Evolutionary conservation across 2,797 vertebrate species (phyloP), one percentile per base, ranked within the genome.

Genomic region (Hozukius guyotensis): DNA sequence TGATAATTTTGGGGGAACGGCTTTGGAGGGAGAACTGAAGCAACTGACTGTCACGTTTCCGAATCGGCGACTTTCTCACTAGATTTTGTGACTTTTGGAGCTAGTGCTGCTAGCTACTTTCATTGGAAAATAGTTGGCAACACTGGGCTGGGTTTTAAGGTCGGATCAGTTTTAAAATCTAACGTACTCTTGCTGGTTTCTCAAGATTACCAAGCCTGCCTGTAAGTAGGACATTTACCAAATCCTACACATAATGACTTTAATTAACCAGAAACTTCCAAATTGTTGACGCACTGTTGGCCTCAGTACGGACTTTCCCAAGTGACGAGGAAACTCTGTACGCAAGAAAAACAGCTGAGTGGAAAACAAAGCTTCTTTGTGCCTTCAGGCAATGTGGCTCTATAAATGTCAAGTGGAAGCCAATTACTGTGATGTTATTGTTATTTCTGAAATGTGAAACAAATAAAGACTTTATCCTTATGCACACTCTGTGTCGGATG

Each of bases 381-480:
- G 56, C 42, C 67, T 38, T 24, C 4, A 18, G 76, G 24, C 49
- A 1, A 59, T 13, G 31, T 52, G 31, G 14, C 27, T 13, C 2
- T 9, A 25, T 57, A 24, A 69, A 69, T 65, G 55, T 13, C 42
- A 63, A 46, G 36, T 57, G 29, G 62, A 55, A 22, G 34, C 29
- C 2, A 78, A 63, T 75, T 52, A 60, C 8, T 52, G 29, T 53
- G 42, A 46, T 46, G 42, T 46, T 46, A 18, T 46, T 46, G 42
- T 46, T 46, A 46, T 46, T 46, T 36, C 59, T 25, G 6, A 34
- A 74, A 59, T 49, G 49, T 31, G 20, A 75, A 31, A 52, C 18
- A 59, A 53, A 81, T n/a, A 42, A 25, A 63, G 22, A 72, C 68
- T 62, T 75, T 34, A 46, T 18, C 62, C 32, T 59, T 34, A n/a